Conservation (phyloP, 2,888 invertebrate genomes). For the Tyria jacobaeae region DNA sequence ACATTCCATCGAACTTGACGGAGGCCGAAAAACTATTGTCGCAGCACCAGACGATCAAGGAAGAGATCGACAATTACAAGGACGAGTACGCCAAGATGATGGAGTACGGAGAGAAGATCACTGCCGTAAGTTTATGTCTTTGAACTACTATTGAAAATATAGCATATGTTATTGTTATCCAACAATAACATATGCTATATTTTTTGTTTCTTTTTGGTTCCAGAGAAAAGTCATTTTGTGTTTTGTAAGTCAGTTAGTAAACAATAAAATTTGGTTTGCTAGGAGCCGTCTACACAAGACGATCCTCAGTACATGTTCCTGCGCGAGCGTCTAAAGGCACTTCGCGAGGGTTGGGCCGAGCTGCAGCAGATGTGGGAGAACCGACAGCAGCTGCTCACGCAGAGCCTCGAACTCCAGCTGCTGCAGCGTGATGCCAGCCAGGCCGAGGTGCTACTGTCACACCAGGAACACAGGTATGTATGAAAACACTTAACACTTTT, state of each 20-base stretch:
- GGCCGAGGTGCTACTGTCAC: conserved; percentile 98
- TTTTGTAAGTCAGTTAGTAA: too few relatives aligned
- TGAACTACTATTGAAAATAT: neutral
- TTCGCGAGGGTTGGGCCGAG: conserved; percentile 99
- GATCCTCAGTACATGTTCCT: conserved; percentile 99
- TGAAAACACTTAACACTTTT: too few relatives aligned
- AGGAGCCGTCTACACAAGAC: conserved; percentile 94
- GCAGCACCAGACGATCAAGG: conserved; percentile 99
- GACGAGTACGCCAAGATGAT: conserved; percentile 99
- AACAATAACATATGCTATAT: too few relatives aligned
- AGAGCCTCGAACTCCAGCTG: conserved; percentile 97
- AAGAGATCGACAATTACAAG: conserved; percentile 99
- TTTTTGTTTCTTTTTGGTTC: too few relatives aligned
- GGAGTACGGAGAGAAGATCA: conserved; percentile 98
- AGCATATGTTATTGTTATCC: too few relatives aligned
- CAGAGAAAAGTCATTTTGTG: too few relatives aligned
- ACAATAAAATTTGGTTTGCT: conserved; percentile 6
- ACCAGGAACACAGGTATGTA: conserved; percentile 96
- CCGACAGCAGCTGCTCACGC: conserved; percentile 96
- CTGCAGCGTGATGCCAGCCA: conserved; percentile 98
- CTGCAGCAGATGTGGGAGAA: conserved; percentile 99
- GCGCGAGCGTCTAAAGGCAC: conserved; percentile 97
- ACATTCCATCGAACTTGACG: conserved; percentile 95
- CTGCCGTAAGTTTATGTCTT: conserved; percentile 85
- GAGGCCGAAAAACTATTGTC: conserved; percentile 99